A percentile compares a stretch with the other conserved stretches of the same genome.
phyloP scores from a whole-genome alignment of 2,888 invertebrate species.

The Ectemnius lituratus region DNA sequence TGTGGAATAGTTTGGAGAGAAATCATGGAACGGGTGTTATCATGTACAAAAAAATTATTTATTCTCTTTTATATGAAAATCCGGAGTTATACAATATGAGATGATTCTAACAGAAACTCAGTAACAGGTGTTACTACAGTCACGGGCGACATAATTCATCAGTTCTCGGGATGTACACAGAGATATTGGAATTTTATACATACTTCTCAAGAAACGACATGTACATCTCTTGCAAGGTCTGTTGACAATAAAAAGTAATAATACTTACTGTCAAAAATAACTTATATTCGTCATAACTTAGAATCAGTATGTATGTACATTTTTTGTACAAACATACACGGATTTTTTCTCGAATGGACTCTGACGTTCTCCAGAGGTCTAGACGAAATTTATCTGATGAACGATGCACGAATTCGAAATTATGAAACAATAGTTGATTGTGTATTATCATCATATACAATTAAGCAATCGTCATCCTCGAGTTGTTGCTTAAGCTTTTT shows the following conservation, averaged over 20 bases:
- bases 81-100: slow-evolving; percentile 24
- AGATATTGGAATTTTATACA: background rate
- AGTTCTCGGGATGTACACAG: no score
- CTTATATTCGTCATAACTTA: slow-evolving; percentile 3
- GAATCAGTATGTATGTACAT: slow-evolving; percentile 26
- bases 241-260: slow-evolving; percentile 7
- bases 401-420: slow-evolving; percentile 6
- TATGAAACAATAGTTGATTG: slow-evolving; percentile 36
- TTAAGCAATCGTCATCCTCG: slow-evolving; percentile 67
- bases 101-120: no score
- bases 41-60: slow-evolving; percentile 43
- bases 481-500: slow-evolving; percentile 44
- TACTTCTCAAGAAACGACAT: background rate
- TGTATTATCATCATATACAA: slow-evolving; percentile 67
- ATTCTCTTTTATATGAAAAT: slow-evolving; percentile 47
- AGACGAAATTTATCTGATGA: background rate
- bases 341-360: background rate
- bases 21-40: background rate
- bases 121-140: no score
- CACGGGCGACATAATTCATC: no score
- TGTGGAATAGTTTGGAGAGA: slow-evolving; percentile 10
- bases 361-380: background rate
- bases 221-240: background rate
- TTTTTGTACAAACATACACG: slow-evolving; percentile 21
- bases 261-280: slow-evolving; percentile 9